Base-by-base conservation (phyloP, 2,113 vertebrate species). In the Phocoena sinus region DNA sequence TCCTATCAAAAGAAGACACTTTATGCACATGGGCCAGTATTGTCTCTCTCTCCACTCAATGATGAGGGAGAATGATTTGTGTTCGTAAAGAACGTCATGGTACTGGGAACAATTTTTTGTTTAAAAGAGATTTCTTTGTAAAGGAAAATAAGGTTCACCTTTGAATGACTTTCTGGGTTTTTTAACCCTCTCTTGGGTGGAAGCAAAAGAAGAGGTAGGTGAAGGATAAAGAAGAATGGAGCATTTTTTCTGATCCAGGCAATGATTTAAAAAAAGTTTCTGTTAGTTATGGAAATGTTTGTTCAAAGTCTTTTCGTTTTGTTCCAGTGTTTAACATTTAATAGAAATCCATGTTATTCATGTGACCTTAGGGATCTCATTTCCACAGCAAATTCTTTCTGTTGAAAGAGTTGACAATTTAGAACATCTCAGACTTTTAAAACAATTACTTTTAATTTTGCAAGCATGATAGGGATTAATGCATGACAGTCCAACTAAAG, bases 401-500 rank as follows among this genome's bases (percentile, higher is more conserved):
- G 3, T 36, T 36, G 44, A 44, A 33, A 41, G 8, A 53, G 6
- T 1, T 47, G 41, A 31, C 13, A 12, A 1, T 33, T 31, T 56
- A 33, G 14, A 26, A 62, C 58, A 25, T 38, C 68, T 88, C 23
- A 56, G 33, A 33, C 1, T 84, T 58, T 26, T 6, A 3, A 33
- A 80, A 13, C 2, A 47, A 60, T 50, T 28, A 8, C 58, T 47
- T 94, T n/a, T 44, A 58, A 53, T 38, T 89, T n/a, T 65, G 38
- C 21, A 53, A 41, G 21, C 11, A 2, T 50, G 23, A 2, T 2
- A 1, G 23, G 56, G 23, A 47, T 12, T 38, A 33, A 44, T 26
- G 17, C 12, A 1, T 25, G 23, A 0, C 25, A 0, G 14, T 2
- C 2, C 47, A 20, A 10, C 3, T 1, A 0, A 5, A 65, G 41